These are phyloP conservation scores for Pyxicephalus adspersus DNA, from an alignment of 2,113 vertebrate genomes.

Conservation along the genomic window DNA sequence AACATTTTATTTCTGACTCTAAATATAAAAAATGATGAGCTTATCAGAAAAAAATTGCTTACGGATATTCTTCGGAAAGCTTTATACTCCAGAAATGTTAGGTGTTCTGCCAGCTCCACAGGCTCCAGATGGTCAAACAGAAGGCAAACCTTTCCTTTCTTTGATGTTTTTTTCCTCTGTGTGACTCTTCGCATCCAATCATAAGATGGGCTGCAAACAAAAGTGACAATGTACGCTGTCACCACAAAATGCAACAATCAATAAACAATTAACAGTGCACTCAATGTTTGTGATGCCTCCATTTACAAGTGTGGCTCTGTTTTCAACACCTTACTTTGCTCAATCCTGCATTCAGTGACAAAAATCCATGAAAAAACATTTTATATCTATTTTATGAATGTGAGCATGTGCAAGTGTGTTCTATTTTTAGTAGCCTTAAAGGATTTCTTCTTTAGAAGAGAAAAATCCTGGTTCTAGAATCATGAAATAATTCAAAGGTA, in stretches of 20 bases:
- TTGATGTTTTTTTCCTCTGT: constrained; percentile 89
- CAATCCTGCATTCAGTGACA: neutral
- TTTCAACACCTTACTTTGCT: neutral
- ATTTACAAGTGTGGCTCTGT: neutral
- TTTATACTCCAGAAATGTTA: constrained; percentile 97
- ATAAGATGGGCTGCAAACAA: constrained; percentile 87
- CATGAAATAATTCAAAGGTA: no score
- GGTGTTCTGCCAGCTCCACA: constrained; percentile 94
- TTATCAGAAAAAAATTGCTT: constrained; percentile 60
- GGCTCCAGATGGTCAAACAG: constrained; percentile 97
- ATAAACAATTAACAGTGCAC: constrained; percentile 19
- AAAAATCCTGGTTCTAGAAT: no score
- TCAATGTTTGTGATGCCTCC: constrained; percentile 7
- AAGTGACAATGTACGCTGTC: constrained; percentile 45
- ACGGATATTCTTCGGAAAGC: constrained; percentile 95
- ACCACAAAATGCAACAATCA: constrained; percentile 18
- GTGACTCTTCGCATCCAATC: constrained; percentile 98
- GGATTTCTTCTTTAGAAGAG: no score
- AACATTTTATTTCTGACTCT: neutral
- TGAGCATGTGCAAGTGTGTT: no score
- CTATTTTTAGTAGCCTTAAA: neutral
- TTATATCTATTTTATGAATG: neutral
- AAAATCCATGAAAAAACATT: neutral
- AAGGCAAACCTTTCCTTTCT: constrained; percentile 95
- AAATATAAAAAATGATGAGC: neutral